phyloP scores from a whole-genome alignment of 2,113 vertebrate genomes.

The Nannospalax galili region DNA sequence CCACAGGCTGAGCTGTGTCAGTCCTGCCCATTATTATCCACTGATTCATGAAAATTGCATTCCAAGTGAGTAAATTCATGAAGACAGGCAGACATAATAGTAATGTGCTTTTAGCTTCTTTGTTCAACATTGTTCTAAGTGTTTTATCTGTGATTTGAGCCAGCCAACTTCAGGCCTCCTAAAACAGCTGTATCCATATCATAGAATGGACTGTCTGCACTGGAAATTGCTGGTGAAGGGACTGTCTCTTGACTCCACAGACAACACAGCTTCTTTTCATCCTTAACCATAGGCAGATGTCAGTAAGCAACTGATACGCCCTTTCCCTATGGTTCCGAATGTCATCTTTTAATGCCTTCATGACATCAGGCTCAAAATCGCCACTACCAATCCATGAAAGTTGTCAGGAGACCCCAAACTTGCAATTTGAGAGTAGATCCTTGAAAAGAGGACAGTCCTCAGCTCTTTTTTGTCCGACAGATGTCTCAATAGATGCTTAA shows the following conservation, averaged over 20 bases:
- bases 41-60: neutral
- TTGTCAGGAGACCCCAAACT: neutral
- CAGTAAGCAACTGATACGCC: neutral
- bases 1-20: neutral
- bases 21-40: neutral
- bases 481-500: neutral
- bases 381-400: neutral
- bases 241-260: neutral
- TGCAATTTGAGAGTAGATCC: neutral
- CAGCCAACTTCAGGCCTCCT: neutral
- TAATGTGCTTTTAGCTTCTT: conserved; percentile 5
- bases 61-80: neutral
- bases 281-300: neutral
- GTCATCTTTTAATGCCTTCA: neutral
- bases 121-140: neutral
- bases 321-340: neutral
- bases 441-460: neutral
- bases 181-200: neutral
- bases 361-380: neutral
- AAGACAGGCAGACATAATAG: neutral
- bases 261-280: neutral
- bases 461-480: neutral
- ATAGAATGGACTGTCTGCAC: neutral
- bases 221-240: conserved; percentile 13
- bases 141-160: conserved; percentile 9